Evolutionary conservation across 2,888 invertebrate genomes (phyloP).

Genomic region (Cinara cedri): DNA sequence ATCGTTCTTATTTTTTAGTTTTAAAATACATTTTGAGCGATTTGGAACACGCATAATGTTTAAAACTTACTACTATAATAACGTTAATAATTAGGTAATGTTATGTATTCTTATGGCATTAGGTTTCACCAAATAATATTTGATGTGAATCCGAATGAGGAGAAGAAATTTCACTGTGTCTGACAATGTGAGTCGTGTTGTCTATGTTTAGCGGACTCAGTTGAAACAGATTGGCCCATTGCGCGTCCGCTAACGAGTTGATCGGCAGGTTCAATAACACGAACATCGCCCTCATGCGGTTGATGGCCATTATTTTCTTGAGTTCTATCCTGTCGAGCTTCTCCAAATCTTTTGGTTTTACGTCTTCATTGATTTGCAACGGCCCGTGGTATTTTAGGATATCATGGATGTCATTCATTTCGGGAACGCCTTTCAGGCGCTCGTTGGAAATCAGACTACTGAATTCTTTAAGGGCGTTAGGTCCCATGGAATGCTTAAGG

Average conservation of each 20-base stretch:
- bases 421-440: not conserved
- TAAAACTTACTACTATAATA: too few relatives aligned
- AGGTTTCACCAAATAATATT: too few relatives aligned
- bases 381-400: not conserved
- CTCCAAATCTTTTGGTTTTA: not conserved
- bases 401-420: not conserved
- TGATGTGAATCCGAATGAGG: too few relatives aligned
- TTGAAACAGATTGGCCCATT: not conserved
- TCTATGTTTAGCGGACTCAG: too few relatives aligned
- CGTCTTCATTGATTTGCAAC: not conserved
- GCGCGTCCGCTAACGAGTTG: not conserved
- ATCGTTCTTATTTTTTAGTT: too few relatives aligned
- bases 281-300: not conserved
- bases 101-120: too few relatives aligned
- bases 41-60: too few relatives aligned
- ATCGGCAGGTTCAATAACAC: not conserved
- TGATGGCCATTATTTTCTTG: not conserved
- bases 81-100: too few relatives aligned
- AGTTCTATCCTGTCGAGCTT: fast-evolving
- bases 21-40: too few relatives aligned
- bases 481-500: not conserved
- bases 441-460: not conserved
- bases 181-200: too few relatives aligned
- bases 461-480: not conserved
- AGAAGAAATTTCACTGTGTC: too few relatives aligned